Evolutionary conservation across 2,888 invertebrate genomes (phyloP).

Genomic region (Agapostemon virescens): DNA sequence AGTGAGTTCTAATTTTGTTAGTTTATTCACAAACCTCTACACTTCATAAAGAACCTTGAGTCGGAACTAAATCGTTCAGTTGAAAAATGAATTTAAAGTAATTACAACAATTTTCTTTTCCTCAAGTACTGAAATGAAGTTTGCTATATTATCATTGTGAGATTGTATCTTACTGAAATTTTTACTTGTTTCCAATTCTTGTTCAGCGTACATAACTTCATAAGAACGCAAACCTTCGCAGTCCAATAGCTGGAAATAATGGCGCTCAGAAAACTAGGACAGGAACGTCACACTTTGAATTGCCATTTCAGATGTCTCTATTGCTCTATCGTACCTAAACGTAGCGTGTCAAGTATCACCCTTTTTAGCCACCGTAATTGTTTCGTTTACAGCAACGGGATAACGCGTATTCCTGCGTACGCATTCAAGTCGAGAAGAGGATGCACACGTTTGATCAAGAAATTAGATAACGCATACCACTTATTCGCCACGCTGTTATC

Average conservation of each 20-base stretch:
- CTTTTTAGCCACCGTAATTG: not conserved
- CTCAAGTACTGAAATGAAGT: too few species aligned
- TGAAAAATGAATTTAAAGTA: too few species aligned
- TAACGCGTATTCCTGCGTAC: not conserved
- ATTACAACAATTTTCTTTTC: too few species aligned
- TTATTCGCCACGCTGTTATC: constrained; percentile 19
- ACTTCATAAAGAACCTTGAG: too few species aligned
- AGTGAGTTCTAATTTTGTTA: too few species aligned
- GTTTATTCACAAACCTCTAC: too few species aligned
- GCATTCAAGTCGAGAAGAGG: not conserved
- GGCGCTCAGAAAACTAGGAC: not conserved
- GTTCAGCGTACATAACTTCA: not conserved
- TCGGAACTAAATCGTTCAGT: too few species aligned
- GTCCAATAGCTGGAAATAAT: not conserved
- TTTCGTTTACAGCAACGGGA: not conserved
- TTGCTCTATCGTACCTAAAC: not conserved
- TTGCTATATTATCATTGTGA: not conserved
- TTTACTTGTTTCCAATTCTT: not conserved
- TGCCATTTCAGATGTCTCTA: not conserved
- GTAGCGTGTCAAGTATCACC: not conserved
- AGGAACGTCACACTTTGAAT: not conserved
- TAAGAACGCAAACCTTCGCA: not conserved
- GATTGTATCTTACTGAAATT: not conserved
- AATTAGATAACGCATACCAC: constrained; percentile 5
- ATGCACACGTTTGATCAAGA: not conserved